A percentile compares a stretch with the other conserved stretches of the same genome.
phyloP scores from a whole-genome alignment of 2,113 vertebrate genomes.

The Takifugu bimaculatus region DNA sequence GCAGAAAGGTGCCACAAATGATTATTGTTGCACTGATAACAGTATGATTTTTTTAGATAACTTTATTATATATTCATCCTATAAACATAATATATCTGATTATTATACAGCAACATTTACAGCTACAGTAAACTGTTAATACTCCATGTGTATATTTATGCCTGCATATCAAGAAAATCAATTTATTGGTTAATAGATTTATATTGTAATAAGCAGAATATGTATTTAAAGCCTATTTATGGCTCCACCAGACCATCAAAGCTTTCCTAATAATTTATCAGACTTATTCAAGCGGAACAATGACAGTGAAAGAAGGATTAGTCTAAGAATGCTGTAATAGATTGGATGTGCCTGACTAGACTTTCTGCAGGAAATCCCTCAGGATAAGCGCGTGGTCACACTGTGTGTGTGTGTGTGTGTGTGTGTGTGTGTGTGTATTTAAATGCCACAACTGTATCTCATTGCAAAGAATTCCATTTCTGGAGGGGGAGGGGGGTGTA shows the following conservation, averaged over 20 bases:
- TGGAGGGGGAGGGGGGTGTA: too few species aligned
- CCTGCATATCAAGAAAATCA: neutral
- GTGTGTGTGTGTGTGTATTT: slow-evolving; percentile 6
- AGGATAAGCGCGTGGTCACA: slow-evolving; percentile 43
- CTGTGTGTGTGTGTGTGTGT: neutral
- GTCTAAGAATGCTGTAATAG: slow-evolving; percentile 55
- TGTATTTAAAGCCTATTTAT: neutral
- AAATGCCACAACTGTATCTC: slow-evolving; percentile 20
- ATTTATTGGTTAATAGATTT: neutral
- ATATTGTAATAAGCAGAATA: slow-evolving; percentile 6
- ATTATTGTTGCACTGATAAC: too few species aligned
- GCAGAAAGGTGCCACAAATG: too few species aligned
- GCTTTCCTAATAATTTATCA: slow-evolving; percentile 51
- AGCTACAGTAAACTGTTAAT: neutral
- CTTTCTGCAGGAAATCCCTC: slow-evolving; percentile 52
- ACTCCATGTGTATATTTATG: neutral
- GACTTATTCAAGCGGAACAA: slow-evolving; percentile 56
- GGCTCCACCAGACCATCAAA: slow-evolving; percentile 24
- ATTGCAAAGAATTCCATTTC: neutral
- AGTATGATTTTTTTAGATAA: too few species aligned
- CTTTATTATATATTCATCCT: too few species aligned
- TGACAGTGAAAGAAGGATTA: slow-evolving; percentile 58
- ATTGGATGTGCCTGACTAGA: slow-evolving; percentile 59
- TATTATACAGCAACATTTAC: too few species aligned
- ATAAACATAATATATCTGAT: too few species aligned